A percentile compares a stretch with the other conserved stretches of the same genome.
These are phyloP conservation scores for Cydia amplana DNA, from an alignment of 1,140 invertebrate species.

Conservation along the genomic window DNA sequence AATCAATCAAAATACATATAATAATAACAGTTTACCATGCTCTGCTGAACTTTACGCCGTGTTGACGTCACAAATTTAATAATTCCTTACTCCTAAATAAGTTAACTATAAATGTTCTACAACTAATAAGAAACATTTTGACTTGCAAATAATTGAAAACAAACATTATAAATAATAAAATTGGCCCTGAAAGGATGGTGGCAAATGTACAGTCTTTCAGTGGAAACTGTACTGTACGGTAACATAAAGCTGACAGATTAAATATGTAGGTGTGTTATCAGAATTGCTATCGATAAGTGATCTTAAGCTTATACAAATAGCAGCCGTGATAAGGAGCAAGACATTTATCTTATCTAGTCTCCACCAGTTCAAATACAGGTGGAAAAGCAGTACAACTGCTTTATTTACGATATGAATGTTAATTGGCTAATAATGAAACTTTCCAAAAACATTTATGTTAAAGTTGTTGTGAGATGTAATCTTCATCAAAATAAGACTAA, in stretches of 20 bases:
- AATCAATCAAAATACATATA: constrained; percentile 43
- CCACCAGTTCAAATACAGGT: constrained; percentile 41
- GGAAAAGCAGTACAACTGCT: neutral
- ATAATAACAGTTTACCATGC: constrained; percentile 59
- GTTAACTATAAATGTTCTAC: constrained; percentile 63
- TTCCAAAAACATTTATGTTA: neutral
- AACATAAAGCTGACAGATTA: constrained; percentile 49
- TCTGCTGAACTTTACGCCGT: constrained; percentile 42
- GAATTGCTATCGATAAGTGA: constrained; percentile 68
- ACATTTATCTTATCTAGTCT: constrained; percentile 70
- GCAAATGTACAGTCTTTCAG: constrained; percentile 54
- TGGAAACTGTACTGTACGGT: constrained; percentile 58
- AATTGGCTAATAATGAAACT: neutral
- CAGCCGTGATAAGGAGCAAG: constrained; percentile 68
- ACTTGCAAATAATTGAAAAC: constrained; percentile 43
- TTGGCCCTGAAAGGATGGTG: constrained; percentile 38
- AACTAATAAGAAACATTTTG: constrained; percentile 62
- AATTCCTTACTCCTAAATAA: constrained; percentile 53
- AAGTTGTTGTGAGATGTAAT: too few relatives aligned
- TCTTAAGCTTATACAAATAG: constrained; percentile 76
- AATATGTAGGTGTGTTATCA: constrained; percentile 62
- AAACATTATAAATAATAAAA: constrained; percentile 46
- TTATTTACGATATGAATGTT: constrained; percentile 5
- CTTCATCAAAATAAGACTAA: too few relatives aligned
- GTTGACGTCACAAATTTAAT: constrained; percentile 60